These are phyloP conservation scores for Typhlichthys eigenmanni DNA, from an alignment of 2,797 vertebrate species.

Conservation along the genomic window DNA sequence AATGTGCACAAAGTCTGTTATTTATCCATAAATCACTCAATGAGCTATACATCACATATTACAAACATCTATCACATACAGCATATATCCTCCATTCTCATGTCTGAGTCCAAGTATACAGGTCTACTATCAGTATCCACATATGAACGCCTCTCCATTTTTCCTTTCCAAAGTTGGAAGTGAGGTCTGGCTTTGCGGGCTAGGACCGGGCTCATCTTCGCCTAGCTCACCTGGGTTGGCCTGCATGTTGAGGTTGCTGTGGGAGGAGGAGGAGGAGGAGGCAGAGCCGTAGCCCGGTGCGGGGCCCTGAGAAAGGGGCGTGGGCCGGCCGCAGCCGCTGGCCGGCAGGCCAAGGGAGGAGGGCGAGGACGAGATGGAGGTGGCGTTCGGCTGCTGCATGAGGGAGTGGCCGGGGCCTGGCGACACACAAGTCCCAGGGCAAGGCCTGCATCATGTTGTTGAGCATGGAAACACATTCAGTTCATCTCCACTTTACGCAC, in stretches of 20 bases:
- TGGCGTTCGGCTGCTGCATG: constrained; percentile 81
- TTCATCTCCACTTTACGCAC: constrained; percentile 58
- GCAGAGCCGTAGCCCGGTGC: constrained; percentile 81
- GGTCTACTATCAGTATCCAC: not conserved
- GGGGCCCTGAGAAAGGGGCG: constrained; percentile 84
- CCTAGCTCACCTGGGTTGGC: constrained; percentile 87
- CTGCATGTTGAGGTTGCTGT: constrained; percentile 93
- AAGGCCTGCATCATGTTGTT: constrained; percentile 16
- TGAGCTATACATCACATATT: constrained; percentile 1
- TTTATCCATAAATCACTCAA: not conserved
- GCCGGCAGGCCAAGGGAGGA: constrained; percentile 86
- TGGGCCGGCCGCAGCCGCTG: constrained; percentile 85
- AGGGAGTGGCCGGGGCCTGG: constrained; percentile 86
- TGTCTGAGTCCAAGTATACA: not conserved
- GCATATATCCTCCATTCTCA: not conserved
- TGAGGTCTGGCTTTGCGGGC: not conserved
- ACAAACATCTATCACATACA: constrained; percentile 2
- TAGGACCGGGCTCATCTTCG: constrained; percentile 10
- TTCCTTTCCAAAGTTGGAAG: constrained; percentile 2
- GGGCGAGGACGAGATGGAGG: constrained; percentile 65
- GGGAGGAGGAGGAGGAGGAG: constrained; percentile 84
- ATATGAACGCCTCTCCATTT: not conserved
- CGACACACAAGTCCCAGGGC: constrained; percentile 62
- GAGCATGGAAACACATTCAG: constrained; percentile 68
- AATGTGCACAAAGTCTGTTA: not conserved